Conservation (phyloP, 2,113 vertebrate species). For the Anseranas semipalmata region DNA sequence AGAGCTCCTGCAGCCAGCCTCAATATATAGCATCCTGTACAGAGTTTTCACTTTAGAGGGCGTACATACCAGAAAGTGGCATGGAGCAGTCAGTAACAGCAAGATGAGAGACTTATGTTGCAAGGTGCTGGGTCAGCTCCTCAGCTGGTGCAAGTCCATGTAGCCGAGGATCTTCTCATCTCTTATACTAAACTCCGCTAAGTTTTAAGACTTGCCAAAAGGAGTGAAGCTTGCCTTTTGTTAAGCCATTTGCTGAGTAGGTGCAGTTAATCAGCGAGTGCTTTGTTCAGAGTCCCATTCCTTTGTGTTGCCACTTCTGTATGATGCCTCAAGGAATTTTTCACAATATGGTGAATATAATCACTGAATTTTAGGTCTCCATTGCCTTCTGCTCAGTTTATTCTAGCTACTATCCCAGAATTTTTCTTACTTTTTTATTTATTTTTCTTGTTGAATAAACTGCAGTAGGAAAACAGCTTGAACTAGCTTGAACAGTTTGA, state of each 20-base stretch:
- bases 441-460: not conserved
- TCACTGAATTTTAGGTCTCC: not conserved
- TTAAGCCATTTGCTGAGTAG: not conserved
- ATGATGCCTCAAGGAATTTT: not conserved
- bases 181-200: not conserved
- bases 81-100: not conserved
- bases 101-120: not conserved
- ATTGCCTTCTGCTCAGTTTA: not conserved
- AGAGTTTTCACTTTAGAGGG: not conserved
- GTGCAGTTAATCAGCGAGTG: not conserved
- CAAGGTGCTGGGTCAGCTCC: not conserved
- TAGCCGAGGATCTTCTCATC: not conserved
- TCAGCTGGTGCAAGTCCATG: fast-evolving
- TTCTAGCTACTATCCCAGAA: not conserved
- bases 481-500: not conserved
- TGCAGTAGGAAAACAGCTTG: not conserved
- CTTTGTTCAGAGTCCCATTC: not conserved
- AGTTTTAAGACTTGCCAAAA: not conserved
- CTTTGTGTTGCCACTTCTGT: not conserved
- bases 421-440: not conserved
- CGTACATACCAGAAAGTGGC: not conserved
- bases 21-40: not conserved
- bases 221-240: not conserved
- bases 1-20: not conserved
- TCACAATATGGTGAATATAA: not conserved